Evolutionary conservation across 2,888 invertebrate genomes (phyloP).

Genomic region (Drosophila planitibia): DNA sequence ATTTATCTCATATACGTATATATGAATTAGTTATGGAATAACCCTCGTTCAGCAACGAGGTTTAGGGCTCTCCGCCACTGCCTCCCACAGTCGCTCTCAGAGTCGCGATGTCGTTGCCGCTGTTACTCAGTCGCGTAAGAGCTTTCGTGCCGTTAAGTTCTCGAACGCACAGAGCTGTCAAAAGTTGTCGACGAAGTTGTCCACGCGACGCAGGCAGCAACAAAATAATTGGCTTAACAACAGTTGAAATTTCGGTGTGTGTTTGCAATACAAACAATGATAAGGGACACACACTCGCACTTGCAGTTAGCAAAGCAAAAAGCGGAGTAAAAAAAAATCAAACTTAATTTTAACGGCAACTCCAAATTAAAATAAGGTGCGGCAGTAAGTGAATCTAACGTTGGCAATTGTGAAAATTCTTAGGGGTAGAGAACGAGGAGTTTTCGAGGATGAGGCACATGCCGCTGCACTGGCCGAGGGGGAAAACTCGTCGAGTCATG

Average conservation of each 20-base stretch:
- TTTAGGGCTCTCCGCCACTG: constrained; percentile 34
- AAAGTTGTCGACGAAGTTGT: constrained; percentile 6
- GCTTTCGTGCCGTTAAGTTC: constrained; percentile 73
- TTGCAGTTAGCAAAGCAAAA: constrained; percentile 25
- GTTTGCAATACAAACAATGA: constrained; percentile 13
- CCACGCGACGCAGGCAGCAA: constrained; percentile 51
- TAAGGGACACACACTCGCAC: constrained; percentile 12
- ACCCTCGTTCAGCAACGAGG: constrained; percentile 1
- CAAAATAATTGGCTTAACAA: constrained; percentile 67
- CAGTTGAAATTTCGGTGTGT: constrained; percentile 52
- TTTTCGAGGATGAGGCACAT: constrained; percentile 18
- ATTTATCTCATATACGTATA: too few relatives aligned
- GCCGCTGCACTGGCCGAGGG: constrained; percentile 50
- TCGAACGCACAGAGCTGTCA: constrained; percentile 33
- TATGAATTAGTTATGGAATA: neutral
- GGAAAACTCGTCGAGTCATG: constrained; percentile 45
- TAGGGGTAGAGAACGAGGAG: constrained; percentile 40
- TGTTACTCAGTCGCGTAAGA: constrained; percentile 62
- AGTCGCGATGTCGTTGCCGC: constrained; percentile 14
- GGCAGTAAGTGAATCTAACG: constrained; percentile 48
- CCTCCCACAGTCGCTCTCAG: constrained; percentile 1
- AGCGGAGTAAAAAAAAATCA: neutral
- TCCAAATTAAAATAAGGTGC: constrained; percentile 52
- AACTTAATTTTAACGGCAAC: constrained; percentile 12
- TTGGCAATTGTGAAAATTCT: constrained; percentile 37